Evolutionary conservation across 2,888 invertebrate species (phyloP).

Genomic region (Megamerina dolium): DNA sequence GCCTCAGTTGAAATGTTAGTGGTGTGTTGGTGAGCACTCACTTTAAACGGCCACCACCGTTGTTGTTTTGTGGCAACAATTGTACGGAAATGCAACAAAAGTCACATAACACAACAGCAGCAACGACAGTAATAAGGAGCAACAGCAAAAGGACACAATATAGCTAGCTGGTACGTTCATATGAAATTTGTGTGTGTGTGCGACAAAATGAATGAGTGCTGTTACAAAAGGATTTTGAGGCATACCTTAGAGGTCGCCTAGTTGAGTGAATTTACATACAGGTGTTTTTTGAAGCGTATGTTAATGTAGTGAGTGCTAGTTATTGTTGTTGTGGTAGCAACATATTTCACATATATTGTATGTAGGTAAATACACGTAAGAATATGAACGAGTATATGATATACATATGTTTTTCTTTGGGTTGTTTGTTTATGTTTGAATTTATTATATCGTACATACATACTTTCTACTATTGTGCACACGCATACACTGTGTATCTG

Average conservation of each 20-base stretch:
- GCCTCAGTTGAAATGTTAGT: conserved; percentile 23
- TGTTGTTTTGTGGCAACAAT: conserved; percentile 30
- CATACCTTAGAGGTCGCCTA: conserved; percentile 29
- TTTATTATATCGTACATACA: too few relatives aligned
- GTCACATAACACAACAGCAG: conserved; percentile 22
- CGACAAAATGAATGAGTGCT: conserved; percentile 17
- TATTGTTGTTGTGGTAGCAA: neutral
- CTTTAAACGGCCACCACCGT: neutral
- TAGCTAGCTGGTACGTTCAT: too few relatives aligned
- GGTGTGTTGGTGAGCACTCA: conserved; percentile 24
- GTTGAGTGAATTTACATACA: conserved; percentile 44
- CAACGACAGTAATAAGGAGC: conserved; percentile 21
- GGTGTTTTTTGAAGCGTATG: conserved; percentile 31
- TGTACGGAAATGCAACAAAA: conserved; percentile 31
- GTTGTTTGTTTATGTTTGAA: too few relatives aligned
- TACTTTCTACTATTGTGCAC: too few relatives aligned
- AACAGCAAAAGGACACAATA: conserved; percentile 1
- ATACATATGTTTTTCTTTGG: too few relatives aligned
- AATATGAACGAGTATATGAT: too few relatives aligned
- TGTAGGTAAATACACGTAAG: too few relatives aligned
- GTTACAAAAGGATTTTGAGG: conserved; percentile 26
- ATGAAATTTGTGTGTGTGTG: too few relatives aligned
- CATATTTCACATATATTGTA: too few relatives aligned
- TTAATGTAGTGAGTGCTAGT: too few relatives aligned
- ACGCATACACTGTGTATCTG: too few relatives aligned